Conservation (phyloP, 2,888 invertebrate genomes). For the Nineta flava region DNA sequence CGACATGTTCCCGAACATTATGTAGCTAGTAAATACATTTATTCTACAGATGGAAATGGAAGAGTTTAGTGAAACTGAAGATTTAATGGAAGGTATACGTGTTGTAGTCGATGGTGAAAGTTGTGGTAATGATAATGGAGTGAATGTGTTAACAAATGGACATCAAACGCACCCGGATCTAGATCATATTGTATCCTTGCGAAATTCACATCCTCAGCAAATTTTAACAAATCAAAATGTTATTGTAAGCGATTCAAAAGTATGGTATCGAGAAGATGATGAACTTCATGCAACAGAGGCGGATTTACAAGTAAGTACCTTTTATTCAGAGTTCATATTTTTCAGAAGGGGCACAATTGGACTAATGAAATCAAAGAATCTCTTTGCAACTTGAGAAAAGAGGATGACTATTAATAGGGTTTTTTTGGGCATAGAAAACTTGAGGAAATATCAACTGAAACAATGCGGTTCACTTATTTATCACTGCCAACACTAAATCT, state of each 20-base stretch:
- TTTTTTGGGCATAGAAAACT: no score
- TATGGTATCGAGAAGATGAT: slow-evolving; percentile 27
- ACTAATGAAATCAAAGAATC: no score
- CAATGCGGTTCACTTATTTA: no score
- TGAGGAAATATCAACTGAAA: no score
- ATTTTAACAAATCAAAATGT: not conserved
- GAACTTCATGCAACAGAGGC: slow-evolving; percentile 29
- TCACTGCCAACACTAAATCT: no score
- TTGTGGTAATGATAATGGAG: slow-evolving; percentile 19
- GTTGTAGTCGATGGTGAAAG: slow-evolving; percentile 48
- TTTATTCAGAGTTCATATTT: no score
- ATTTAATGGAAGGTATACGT: slow-evolving; percentile 71
- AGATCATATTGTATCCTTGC: not conserved
- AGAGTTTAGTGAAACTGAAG: slow-evolving; percentile 76
- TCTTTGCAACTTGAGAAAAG: not conserved
- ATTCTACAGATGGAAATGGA: slow-evolving; percentile 36
- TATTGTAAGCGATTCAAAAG: slow-evolving; percentile 2
- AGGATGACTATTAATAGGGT: no score
- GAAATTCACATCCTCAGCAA: not conserved
- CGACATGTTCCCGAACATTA: no score
- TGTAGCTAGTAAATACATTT: no score
- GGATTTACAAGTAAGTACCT: slow-evolving; percentile 22
- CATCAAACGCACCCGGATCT: not conserved
- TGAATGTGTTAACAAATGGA: slow-evolving; percentile 5
- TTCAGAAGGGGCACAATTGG: no score